Evolutionary conservation across 2,888 invertebrate species (phyloP).

Genomic region (Melanostoma mellinum): DNA sequence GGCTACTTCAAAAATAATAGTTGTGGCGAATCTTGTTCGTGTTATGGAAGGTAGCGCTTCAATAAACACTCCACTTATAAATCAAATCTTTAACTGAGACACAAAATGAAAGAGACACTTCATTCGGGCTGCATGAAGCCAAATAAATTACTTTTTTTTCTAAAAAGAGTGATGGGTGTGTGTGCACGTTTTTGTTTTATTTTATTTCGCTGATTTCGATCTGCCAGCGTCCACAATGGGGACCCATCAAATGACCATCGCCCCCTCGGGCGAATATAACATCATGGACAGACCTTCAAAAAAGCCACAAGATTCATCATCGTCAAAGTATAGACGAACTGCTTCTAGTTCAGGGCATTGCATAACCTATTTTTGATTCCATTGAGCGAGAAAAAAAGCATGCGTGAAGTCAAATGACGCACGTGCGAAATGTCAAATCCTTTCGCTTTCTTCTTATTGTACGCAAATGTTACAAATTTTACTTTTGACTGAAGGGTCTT

Average conservation of each 20-base stretch:
- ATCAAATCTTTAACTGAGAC: slow-evolving; percentile 1
- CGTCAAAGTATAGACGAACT: slow-evolving; percentile 11
- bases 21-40: too few species aligned
- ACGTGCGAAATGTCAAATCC: neutral
- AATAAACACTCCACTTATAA: neutral
- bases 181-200: slow-evolving; percentile 2
- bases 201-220: slow-evolving; percentile 1
- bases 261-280: neutral
- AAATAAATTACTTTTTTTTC: slow-evolving; percentile 14
- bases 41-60: neutral
- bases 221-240: slow-evolving; percentile 11
- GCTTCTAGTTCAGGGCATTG: slow-evolving; percentile 14
- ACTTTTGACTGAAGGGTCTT: too few species aligned
- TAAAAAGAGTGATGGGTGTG: slow-evolving; percentile 16
- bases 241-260: slow-evolving; percentile 2
- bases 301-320: slow-evolving; percentile 26
- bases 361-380: slow-evolving; percentile 17
- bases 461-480: too few species aligned
- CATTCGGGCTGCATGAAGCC: neutral
- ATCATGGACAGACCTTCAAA: slow-evolving; percentile 16
- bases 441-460: neutral
- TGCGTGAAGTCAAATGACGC: neutral
- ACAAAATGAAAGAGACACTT: slow-evolving; percentile 4
- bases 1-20: too few species aligned
- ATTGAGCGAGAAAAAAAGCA: neutral